These are phyloP conservation scores for Vulpes lagopus DNA, from an alignment of 2,113 vertebrate genomes.

Conservation along the genomic window DNA sequence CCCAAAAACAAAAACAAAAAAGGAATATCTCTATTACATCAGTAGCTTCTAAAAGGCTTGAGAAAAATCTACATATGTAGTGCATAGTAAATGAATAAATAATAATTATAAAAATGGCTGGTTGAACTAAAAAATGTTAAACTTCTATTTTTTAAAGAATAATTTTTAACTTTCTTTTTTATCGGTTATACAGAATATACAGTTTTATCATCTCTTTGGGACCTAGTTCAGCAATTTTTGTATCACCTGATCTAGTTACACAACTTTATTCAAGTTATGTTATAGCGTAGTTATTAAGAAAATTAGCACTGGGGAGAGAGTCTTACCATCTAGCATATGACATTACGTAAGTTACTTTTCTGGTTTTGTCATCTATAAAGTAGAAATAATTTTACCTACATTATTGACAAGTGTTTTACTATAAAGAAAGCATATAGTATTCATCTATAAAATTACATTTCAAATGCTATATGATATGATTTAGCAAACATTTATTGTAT, in stretches of 20 bases:
- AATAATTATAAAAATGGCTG: neutral
- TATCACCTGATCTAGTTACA: neutral
- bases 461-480: neutral
- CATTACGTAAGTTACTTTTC: neutral
- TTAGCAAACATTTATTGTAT: neutral
- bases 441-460: constrained; percentile 1
- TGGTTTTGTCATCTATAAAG: neutral
- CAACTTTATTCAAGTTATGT: neutral
- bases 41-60: neutral
- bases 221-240: constrained; percentile 2
- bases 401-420: neutral
- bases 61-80: neutral
- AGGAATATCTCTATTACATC: neutral
- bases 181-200: neutral
- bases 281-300: neutral
- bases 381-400: neutral
- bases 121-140: neutral
- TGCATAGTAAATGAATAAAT: neutral
- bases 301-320: neutral
- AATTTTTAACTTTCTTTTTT: neutral
- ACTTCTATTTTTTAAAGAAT: neutral
- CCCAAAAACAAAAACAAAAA: neutral
- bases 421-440: neutral
- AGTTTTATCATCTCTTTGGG: neutral
- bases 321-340: neutral